phyloP scores from a whole-genome alignment of 2,113 vertebrate genomes.

The Prochilodus magdalenae region DNA sequence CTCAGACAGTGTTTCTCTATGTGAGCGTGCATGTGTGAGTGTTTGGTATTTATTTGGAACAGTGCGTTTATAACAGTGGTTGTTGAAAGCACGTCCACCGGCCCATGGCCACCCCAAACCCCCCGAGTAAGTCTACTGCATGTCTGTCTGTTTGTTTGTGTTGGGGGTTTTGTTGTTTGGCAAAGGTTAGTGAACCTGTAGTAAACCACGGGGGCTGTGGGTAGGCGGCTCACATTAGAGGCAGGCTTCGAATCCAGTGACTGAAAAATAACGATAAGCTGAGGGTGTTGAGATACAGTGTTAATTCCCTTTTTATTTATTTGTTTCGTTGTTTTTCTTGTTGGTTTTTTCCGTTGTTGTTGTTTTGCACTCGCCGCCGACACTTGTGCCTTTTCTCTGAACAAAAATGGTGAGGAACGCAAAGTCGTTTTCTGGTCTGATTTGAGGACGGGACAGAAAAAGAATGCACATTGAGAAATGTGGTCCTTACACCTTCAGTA shows the following conservation, averaged over 20 bases:
- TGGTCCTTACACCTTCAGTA: conserved; percentile 39
- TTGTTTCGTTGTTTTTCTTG: not conserved
- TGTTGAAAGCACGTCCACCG: conserved; percentile 28
- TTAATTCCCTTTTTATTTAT: conserved; percentile 47
- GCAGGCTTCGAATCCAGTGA: conserved; percentile 56
- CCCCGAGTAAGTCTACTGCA: conserved; percentile 34
- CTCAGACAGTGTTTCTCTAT: conserved; percentile 41
- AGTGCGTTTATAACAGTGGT: conserved; percentile 18
- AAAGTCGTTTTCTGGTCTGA: not conserved
- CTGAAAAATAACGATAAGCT: conserved; percentile 26
- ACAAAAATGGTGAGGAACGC: conserved; percentile 63
- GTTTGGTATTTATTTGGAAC: conserved; percentile 31
- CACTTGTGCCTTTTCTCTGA: conserved; percentile 77
- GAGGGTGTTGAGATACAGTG: conserved; percentile 65
- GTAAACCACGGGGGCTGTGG: not conserved
- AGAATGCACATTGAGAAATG: conserved; percentile 38
- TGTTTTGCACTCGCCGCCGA: conserved; percentile 66
- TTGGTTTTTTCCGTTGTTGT: not conserved
- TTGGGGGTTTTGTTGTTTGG: no score
- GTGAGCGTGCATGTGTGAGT: conserved; percentile 22
- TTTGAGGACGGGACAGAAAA: conserved; percentile 7
- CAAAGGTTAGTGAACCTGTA: conserved; percentile 46
- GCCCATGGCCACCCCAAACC: no score
- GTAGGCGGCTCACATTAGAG: not conserved
- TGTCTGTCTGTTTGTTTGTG: conserved; percentile 43